phyloP scores from a whole-genome alignment of 2,888 invertebrate species.

The Clistopyga incitator region DNA sequence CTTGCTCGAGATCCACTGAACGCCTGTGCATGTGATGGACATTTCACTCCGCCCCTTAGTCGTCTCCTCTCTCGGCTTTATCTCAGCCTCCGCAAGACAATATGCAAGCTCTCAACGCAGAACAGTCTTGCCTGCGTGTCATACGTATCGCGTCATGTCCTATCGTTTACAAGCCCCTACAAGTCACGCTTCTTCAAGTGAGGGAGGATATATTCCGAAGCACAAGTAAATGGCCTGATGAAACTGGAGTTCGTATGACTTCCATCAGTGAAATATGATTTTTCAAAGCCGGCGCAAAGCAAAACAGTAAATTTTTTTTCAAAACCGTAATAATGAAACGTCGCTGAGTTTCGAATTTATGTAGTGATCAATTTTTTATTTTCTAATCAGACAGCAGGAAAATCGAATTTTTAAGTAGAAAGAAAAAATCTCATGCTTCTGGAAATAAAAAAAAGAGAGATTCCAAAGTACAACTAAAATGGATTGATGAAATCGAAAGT shows the following conservation, averaged over 20 bases:
- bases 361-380: too few species aligned
- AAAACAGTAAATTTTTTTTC: too few species aligned
- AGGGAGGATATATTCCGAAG: neutral
- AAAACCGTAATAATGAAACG: too few species aligned
- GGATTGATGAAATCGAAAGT: too few species aligned
- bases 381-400: too few species aligned
- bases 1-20: conserved; percentile 10
- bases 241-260: conserved; percentile 26
- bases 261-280: neutral
- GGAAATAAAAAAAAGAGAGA: too few species aligned
- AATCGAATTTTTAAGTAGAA: too few species aligned
- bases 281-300: neutral
- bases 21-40: conserved; percentile 10
- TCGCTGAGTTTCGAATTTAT: too few species aligned
- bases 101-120: conserved; percentile 1
- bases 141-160: neutral
- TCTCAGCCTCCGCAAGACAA: conserved; percentile 14
- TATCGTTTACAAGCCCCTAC: neutral
- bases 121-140: neutral
- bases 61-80: conserved; percentile 9
- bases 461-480: too few species aligned
- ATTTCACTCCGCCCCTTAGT: conserved; percentile 19
- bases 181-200: neutral
- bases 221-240: neutral
- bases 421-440: too few species aligned